Evolutionary conservation across 2,888 invertebrate genomes (phyloP), one percentile per base, ranked within the genome.

Genomic region (Dolomedes plantarius): DNA sequence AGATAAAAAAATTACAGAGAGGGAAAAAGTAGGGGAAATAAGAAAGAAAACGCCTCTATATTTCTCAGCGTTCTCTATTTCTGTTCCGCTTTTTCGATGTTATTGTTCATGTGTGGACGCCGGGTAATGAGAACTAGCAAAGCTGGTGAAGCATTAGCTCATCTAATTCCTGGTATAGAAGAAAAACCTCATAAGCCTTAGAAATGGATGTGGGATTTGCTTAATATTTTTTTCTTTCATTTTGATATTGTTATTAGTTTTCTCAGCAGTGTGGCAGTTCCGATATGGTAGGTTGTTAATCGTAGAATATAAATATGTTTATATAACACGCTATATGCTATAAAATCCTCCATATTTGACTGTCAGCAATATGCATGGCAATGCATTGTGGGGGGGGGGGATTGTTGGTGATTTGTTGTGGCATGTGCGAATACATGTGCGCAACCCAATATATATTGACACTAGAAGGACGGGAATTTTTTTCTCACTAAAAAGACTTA

Each of bases 131-230:
- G 83, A 83, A 62, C 36, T 69, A 67, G 71, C 76, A 68, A 81
- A 81, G 83, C 72, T 76, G 71, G 39, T 76, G 72, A 19, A 32
- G 65, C 77, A 50, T 71, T 56, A 67, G 73, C 39, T 56, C 67
- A 67, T 72, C 77, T 85, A 85, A 85, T 85, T 77, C 77, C 41
- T n/a, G 31, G 56, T 65, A 72, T 36, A 74, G 75, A 67, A 64
- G 65, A 32, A 29, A 62, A 2, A 29, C 56, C 27, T 9, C 11
- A 19, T 74, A 81, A 73, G 79, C 73, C 29, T 16, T 28, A 13
- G 65, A 64, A 80, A 80, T 67, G 72, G 72, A 72, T 46, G 65
- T 31, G 64, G 64, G 79, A 73, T 80, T 80, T 80, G 67, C 32
- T 36, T 41, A 27, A 31, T 5, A 7, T 36, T 62, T n/a, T n/a